Base-by-base conservation (phyloP, 2,888 invertebrate genomes). In the Drosophila niveifrons region DNA sequence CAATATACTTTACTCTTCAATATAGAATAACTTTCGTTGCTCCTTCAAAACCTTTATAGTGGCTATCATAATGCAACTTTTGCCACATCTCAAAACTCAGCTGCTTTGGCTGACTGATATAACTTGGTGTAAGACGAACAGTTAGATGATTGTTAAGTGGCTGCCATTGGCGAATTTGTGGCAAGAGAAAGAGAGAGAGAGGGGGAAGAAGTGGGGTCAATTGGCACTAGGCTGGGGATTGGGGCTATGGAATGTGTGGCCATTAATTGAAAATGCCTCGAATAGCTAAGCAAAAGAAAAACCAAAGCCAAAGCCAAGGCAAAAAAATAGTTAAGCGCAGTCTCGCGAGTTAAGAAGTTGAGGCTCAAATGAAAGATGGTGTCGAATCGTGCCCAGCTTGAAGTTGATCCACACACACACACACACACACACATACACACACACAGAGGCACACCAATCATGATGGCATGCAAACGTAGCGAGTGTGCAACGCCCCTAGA, bases 251-350 rank as follows among this genome's bases (percentile, higher is more conserved):
- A 83, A 83, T 83, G 86, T 88, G 86, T 86, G 83, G 86, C 84
- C 88, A 84, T 84, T 84, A 84, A 84, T 84, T 84, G 84, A 84
- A 88, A 88, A 84, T 84, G 68, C 81, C 76, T 75, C 59, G 51
- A 62, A 72, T 66, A 66, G 39, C 39, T 0, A 15, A 2, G 36
- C 36, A 11, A n/a, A n/a, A n/a, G n/a, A n/a, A n/a, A 39, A 39
- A 7, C 13, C 23, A 23, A 18, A 18, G 18, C 0, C 18, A 18
- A 23, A 4, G 23, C 6, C 6, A 10, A 13, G 57, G 74, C 70
- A 44, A 67, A 64, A 67, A 64, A 61, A 51, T 68, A 66, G 64
- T 61, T 70, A 68, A 72, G 80, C 59, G 80, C 59, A 63, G 74
- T 58, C 23, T 23, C 23, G 23, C 57, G 15, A 63, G 71, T 56